Conservation (phyloP, 1,140 invertebrate species). For the Notospermus geniculatus region DNA sequence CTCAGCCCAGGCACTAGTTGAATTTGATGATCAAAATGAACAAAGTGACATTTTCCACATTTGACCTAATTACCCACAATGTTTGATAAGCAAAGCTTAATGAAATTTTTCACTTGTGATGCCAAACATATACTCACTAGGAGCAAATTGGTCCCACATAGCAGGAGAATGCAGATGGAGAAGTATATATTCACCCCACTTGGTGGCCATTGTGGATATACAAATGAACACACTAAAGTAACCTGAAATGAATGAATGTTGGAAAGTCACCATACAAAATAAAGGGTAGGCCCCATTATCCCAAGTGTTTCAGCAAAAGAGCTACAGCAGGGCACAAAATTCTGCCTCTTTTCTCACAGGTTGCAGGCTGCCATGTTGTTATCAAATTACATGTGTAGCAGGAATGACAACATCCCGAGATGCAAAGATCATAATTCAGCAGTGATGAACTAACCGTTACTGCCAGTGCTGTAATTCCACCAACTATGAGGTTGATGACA, state of each 20-base stretch:
- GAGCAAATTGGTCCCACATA: conserved; percentile 43
- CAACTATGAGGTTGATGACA: conserved; percentile 48
- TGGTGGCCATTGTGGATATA: conserved; percentile 39
- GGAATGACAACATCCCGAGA: neutral
- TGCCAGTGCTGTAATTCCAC: conserved; percentile 36
- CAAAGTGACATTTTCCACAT: no score
- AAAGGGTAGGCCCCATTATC: conserved; percentile 4
- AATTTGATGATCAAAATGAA: no score
- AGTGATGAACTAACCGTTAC: conserved; percentile 34
- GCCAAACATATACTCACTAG: conserved; percentile 33
- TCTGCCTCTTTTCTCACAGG: no score
- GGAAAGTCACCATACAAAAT: conserved; percentile 9
- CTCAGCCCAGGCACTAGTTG: no score
- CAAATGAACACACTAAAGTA: conserved; percentile 50
- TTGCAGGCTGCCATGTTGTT: no score
- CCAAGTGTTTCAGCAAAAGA: neutral
- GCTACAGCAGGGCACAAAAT: no score
- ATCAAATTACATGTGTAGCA: neutral
- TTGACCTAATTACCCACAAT: neutral
- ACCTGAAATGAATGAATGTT: conserved; percentile 32
- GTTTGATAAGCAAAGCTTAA: neutral
- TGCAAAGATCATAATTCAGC: neutral
- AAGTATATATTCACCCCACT: conserved; percentile 50
- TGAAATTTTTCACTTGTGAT: neutral
- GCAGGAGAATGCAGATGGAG: conserved; percentile 43